Base-by-base conservation (phyloP, 1,140 invertebrate species). In the Elysia chlorotica region DNA sequence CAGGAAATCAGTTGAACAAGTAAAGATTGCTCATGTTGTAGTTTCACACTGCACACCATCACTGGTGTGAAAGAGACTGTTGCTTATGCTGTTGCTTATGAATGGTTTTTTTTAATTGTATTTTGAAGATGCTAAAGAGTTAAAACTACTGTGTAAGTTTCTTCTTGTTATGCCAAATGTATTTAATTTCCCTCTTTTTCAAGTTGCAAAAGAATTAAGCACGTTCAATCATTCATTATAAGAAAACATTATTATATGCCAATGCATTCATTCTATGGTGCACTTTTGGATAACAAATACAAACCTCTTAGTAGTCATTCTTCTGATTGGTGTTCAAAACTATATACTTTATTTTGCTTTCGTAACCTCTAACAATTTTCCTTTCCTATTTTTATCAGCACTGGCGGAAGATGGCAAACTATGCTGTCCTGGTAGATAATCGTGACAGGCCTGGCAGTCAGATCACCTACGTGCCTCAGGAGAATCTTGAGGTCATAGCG, bases 341-440 rank as follows among this genome's bases (percentile, higher is more conserved):
- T 28, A 59, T 19, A 59, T 59, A 59, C 57, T 59, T 10, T 17
- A 17, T 59, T 59, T 59, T 59, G n/a, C 41, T n/a, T 48, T 48
- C 10, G 25, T 17, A 19, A 30, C 6, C 6, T 35, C 35, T 35
- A 31, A 65, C 19, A 31, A 21, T 31, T 17, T 21, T 65, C 35
- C 35, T 33, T 65, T 65, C 28, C 57, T n/a, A 54, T 57, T 74
- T 61, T 72, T 79, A 83, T 62, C 74, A 87, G 81, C 81, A 81
- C 65, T 87, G 83, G 78, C 74, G 74, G 41, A 78, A 76, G 10
- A 78, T 78, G 79, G 88, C 88, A 35, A 87, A 89, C 74, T 89
- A 88, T 80, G 78, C 87, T 21, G 79, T 89, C 31, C 71, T 88
- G 31, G 87, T 89, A 10, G 88, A 89, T 76, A 86, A 80, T 0